Conservation (phyloP, 2,113 vertebrate genomes). For the Cariama cristata region DNA sequence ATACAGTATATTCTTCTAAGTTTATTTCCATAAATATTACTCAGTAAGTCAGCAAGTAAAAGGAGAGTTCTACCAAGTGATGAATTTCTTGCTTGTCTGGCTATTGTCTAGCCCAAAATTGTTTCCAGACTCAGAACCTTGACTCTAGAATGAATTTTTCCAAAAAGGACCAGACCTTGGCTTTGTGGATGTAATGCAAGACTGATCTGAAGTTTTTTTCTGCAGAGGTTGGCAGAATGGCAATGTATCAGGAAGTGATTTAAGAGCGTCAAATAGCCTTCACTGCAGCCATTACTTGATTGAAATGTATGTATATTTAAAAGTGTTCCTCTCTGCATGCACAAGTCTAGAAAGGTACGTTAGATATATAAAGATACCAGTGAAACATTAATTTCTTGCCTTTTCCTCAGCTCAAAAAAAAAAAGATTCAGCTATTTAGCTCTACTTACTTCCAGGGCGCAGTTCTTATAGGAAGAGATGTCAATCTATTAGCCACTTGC, state of each 20-base stretch:
- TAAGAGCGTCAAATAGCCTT: neutral
- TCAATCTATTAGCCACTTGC: neutral
- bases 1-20: neutral
- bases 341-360: neutral
- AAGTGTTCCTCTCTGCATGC: neutral
- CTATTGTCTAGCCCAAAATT: neutral
- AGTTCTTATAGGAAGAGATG: neutral
- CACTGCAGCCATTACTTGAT: neutral
- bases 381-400: neutral
- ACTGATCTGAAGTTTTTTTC: neutral
- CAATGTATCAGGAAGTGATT: neutral
- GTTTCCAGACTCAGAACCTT: neutral
- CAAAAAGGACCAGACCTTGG: neutral
- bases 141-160: neutral
- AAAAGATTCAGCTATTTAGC: neutral
- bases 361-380: neutral
- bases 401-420: neutral
- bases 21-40: constrained; percentile 48
- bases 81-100: neutral
- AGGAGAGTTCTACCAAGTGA: neutral
- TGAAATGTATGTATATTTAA: neutral
- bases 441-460: neutral
- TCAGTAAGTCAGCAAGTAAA: constrained; percentile 27
- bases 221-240: neutral
- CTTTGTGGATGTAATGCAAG: neutral